Evolutionary conservation across 2,113 vertebrate species (phyloP).

Genomic region (Scolopax mira): DNA sequence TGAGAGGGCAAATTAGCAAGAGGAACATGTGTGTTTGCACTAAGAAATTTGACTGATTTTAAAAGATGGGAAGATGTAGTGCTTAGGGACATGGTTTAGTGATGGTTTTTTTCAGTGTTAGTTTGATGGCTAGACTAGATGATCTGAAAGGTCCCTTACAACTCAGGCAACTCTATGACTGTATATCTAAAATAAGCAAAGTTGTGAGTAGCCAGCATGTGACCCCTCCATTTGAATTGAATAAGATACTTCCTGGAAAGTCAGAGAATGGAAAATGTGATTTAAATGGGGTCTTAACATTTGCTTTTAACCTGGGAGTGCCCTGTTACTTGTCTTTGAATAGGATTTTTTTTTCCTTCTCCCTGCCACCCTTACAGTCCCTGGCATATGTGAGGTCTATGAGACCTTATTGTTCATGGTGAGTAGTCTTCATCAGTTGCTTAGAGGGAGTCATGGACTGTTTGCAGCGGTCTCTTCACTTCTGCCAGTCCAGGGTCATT

Average conservation of each 20-base stretch:
- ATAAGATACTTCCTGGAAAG: background rate
- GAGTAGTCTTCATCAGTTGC: background rate
- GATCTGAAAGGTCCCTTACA: too few species aligned
- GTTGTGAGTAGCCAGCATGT: background rate
- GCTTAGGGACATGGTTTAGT: too few species aligned
- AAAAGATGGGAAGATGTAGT: too few species aligned
- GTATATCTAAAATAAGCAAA: background rate
- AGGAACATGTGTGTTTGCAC: background rate
- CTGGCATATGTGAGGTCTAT: too few species aligned
- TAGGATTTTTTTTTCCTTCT: background rate
- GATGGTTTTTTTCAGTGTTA: too few species aligned
- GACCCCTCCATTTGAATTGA: background rate
- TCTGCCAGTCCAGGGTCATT: background rate
- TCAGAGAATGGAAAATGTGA: background rate
- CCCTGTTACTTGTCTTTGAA: background rate
- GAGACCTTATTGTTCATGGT: background rate
- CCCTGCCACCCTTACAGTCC: fast-evolving
- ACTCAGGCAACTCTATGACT: too few species aligned
- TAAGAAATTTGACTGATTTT: background rate
- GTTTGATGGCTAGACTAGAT: too few species aligned
- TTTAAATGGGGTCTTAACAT: background rate
- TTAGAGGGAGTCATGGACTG: background rate
- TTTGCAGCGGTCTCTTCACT: background rate
- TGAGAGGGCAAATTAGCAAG: background rate
- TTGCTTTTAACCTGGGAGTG: background rate